These are phyloP conservation scores for Nothoprocta perdicaria DNA, from an alignment of 2,113 vertebrate species.

Conservation along the genomic window DNA sequence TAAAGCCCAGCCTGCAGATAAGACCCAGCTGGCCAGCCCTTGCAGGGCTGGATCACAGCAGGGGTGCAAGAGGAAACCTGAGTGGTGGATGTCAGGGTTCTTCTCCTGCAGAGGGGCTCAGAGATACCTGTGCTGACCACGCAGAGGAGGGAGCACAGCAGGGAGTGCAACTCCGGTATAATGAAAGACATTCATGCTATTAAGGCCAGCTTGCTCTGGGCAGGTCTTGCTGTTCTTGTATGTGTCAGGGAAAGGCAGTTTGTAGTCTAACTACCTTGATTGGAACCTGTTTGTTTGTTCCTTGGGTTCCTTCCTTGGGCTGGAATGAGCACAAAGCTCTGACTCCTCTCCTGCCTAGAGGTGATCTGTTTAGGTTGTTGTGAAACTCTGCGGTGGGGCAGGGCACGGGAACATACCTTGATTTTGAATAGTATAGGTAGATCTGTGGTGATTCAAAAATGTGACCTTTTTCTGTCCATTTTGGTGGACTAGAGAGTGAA, in stretches of 20 bases:
- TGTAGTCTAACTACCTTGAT: background rate
- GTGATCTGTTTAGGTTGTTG: background rate
- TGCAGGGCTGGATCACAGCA: background rate
- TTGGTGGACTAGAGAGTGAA: too few relatives aligned
- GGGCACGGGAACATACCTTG: background rate
- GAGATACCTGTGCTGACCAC: background rate
- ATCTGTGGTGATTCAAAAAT: background rate
- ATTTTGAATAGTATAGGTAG: background rate
- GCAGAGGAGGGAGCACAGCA: background rate
- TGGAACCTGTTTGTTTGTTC: rapidly evolving
- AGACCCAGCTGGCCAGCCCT: slow-evolving; percentile 28
- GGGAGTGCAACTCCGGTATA: background rate
- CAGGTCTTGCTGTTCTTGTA: background rate
- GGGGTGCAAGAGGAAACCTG: background rate
- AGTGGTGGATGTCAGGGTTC: background rate
- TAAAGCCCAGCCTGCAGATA: slow-evolving; percentile 9
- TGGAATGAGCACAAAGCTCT: background rate
- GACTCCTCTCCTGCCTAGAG: background rate
- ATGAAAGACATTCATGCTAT: background rate
- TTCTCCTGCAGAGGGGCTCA: background rate
- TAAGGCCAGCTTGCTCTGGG: background rate
- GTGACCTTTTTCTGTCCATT: too few relatives aligned
- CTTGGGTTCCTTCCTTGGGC: background rate
- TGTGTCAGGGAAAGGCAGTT: background rate
- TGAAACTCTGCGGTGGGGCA: background rate